phyloP scores from a whole-genome alignment of 2,113 vertebrate species.

The Cheilinus undulatus region DNA sequence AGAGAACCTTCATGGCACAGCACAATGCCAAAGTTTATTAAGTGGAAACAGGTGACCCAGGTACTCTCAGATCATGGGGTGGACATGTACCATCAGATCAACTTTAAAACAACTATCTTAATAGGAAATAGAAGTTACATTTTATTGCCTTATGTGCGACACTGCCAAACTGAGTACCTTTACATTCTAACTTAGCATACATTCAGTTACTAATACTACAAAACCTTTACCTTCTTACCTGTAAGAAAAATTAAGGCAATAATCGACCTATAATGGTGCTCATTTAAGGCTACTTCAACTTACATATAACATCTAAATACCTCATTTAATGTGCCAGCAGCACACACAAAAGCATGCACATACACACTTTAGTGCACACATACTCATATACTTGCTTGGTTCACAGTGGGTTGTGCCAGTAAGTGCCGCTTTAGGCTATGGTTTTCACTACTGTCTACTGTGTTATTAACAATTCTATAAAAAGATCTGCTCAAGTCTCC shows the following conservation, averaged over 20 bases:
- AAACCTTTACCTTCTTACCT: too few relatives aligned
- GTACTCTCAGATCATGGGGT: too few relatives aligned
- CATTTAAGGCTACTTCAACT: slow-evolving; percentile 1
- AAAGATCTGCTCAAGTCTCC: slow-evolving; percentile 77
- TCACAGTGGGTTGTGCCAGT: slow-evolving; percentile 70
- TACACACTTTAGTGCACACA: slow-evolving; percentile 21
- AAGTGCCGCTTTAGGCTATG: slow-evolving; percentile 75
- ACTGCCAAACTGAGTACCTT: too few relatives aligned
- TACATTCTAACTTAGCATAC: neutral
- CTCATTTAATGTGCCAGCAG: neutral
- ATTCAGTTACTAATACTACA: neutral
- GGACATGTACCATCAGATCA: too few relatives aligned
- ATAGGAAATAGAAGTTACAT: too few relatives aligned
- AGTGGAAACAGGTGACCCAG: too few relatives aligned
- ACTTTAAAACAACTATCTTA: too few relatives aligned
- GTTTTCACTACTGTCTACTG: slow-evolving; percentile 80
- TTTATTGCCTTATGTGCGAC: too few relatives aligned
- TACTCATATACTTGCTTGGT: slow-evolving; percentile 54
- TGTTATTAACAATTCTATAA: slow-evolving; percentile 84
- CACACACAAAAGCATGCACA: slow-evolving; percentile 12
- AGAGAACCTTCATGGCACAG: too few relatives aligned
- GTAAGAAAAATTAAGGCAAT: neutral
- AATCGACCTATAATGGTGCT: neutral
- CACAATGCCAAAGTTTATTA: too few relatives aligned
- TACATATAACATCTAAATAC: slow-evolving; percentile 1